These are phyloP conservation scores for Drosophila pruinosa DNA, from an alignment of 1,140 invertebrate species.

Conservation along the genomic window DNA sequence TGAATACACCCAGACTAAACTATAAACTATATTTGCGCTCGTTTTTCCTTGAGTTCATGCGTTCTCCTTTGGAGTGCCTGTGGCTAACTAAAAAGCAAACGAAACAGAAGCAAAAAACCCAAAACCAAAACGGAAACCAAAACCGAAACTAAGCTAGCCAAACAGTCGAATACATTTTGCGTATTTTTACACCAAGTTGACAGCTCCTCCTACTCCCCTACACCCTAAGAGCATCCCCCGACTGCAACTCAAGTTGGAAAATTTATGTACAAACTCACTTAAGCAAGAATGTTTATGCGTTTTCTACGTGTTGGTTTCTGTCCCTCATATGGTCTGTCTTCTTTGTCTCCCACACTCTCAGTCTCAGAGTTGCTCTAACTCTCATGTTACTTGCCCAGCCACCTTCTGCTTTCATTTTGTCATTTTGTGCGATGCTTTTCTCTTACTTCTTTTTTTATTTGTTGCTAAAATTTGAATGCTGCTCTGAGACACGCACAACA, in stretches of 20 bases:
- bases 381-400: background rate
- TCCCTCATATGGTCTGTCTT: slow-evolving; percentile 54
- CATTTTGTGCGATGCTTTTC: slow-evolving; percentile 25
- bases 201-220: background rate
- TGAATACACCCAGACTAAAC: background rate
- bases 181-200: slow-evolving; percentile 36
- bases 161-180: slow-evolving; percentile 46
- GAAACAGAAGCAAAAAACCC: slow-evolving; percentile 27
- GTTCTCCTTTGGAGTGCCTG: slow-evolving; percentile 22
- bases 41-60: background rate
- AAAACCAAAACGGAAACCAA: slow-evolving; percentile 29
- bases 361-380: background rate
- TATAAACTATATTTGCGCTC: background rate
- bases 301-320: slow-evolving; percentile 75
- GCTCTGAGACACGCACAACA: slow-evolving; percentile 32
- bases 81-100: slow-evolving; percentile 48
- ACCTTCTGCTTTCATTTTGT: slow-evolving; percentile 37
- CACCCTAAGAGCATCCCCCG: too few relatives aligned
- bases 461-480: slow-evolving; percentile 30
- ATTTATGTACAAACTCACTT: slow-evolving; percentile 80
- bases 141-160: slow-evolving; percentile 22
- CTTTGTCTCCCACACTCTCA: slow-evolving; percentile 23
- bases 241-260: slow-evolving; percentile 67
- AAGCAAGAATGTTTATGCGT: slow-evolving; percentile 80
- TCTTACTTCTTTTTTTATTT: slow-evolving; percentile 5